A percentile compares a stretch with the other conserved stretches of the same genome.
phyloP scores from a whole-genome alignment of 1,140 invertebrate genomes.

The Drosophila neocordata region DNA sequence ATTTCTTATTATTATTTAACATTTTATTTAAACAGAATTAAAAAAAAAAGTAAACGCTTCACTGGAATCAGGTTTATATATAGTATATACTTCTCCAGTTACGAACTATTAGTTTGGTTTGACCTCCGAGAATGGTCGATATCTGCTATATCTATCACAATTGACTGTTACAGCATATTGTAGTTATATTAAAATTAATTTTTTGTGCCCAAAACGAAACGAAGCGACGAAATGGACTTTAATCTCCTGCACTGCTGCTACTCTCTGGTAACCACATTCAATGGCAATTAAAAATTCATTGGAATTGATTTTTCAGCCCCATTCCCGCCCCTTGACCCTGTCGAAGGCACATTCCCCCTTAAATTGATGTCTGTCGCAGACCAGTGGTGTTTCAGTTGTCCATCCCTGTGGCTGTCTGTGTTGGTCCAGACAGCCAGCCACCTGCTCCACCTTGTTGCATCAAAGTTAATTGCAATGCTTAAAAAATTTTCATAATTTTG shows the following conservation, averaged over 20 bases:
- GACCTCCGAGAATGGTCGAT: too few relatives aligned
- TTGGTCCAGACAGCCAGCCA: constrained; percentile 14
- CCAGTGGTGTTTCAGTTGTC: constrained; percentile 30
- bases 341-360: not conserved
- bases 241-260: not conserved
- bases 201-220: not conserved
- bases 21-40: too few relatives aligned
- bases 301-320: constrained; percentile 48
- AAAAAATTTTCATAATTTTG: constrained; percentile 59
- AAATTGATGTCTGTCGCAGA: constrained; percentile 18
- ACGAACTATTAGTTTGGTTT: too few relatives aligned
- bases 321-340: not conserved
- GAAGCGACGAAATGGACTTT: not conserved
- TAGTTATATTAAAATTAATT: not conserved
- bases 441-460: constrained; percentile 16
- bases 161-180: not conserved
- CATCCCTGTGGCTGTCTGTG: constrained; percentile 25
- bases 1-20: too few relatives aligned
- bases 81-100: too few relatives aligned
- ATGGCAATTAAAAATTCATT: constrained; percentile 54
- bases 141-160: not conserved
- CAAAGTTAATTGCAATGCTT: constrained; percentile 48
- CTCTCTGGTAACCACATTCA: not conserved
- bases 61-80: too few relatives aligned
- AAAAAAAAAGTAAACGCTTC: too few relatives aligned